phyloP scores from a whole-genome alignment of 2,113 vertebrate species.

The Otocyon megalotis region DNA sequence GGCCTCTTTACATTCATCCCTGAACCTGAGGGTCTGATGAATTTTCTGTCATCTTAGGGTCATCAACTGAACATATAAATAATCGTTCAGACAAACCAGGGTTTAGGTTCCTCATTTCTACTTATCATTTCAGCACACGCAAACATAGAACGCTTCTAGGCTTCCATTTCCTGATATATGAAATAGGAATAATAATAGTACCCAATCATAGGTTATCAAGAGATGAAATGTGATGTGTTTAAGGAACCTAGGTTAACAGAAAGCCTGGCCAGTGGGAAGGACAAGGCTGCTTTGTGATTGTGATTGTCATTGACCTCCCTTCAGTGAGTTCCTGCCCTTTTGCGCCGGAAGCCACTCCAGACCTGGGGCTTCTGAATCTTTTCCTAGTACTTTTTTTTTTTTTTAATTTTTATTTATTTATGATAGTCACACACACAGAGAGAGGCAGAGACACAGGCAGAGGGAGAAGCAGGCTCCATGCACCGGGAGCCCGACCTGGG shows the following conservation, averaged over 20 bases:
- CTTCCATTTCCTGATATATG: not conserved
- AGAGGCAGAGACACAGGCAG: too few species aligned
- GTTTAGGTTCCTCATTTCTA: not conserved
- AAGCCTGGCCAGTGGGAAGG: not conserved
- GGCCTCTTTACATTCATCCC: not conserved
- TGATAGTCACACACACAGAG: too few species aligned
- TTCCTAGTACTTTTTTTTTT: constrained; percentile 47
- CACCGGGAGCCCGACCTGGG: too few species aligned
- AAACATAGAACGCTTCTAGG: not conserved
- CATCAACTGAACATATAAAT: not conserved
- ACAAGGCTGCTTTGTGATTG: not conserved
- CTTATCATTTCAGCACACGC: not conserved
- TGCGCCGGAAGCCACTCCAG: not conserved
- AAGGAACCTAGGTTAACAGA: not conserved
- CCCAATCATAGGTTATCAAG: not conserved
- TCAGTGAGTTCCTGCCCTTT: not conserved
- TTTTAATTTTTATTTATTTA: not conserved
- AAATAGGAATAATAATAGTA: not conserved
- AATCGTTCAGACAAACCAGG: not conserved
- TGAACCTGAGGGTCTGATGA: not conserved
- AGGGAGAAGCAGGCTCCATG: too few species aligned
- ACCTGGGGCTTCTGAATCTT: constrained; percentile 60
- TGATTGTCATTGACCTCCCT: fast-evolving
- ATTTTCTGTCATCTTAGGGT: not conserved
- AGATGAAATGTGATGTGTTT: not conserved